These are phyloP conservation scores for Tympanuchus pallidicinctus DNA, from an alignment of 2,113 vertebrate genomes.

Conservation along the genomic window DNA sequence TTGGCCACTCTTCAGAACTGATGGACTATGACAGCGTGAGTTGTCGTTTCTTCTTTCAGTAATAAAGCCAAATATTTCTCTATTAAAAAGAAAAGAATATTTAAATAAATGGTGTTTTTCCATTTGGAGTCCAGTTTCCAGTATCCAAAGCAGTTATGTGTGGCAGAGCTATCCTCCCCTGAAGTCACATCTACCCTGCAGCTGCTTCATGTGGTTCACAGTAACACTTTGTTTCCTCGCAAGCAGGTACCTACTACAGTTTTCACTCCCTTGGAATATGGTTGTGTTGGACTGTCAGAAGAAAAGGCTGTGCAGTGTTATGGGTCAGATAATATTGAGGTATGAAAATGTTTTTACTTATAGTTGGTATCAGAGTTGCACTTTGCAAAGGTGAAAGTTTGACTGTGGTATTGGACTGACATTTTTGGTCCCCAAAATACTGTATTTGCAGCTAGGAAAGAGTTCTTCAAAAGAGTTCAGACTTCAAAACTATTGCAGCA, in stretches of 20 bases:
- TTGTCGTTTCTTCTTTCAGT: background rate
- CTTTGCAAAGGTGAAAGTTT: background rate
- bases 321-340: conserved; percentile 87
- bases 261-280: conserved; percentile 94
- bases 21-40: conserved; percentile 96
- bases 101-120: background rate
- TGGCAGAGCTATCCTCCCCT: background rate
- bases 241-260: conserved; percentile 91
- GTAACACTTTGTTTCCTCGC: background rate
- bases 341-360: conserved; percentile 29
- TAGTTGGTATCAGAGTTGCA: background rate
- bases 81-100: background rate
- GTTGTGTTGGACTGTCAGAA: conserved; percentile 92
- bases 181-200: background rate
- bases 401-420: background rate
- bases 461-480: background rate
- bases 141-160: background rate
- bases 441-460: background rate
- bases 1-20: conserved; percentile 77
- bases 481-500: background rate
- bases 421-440: background rate
- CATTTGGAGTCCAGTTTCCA: background rate
- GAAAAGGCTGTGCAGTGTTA: conserved; percentile 82
- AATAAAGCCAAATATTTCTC: background rate
- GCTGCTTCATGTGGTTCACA: background rate